phyloP scores from a whole-genome alignment of 2,888 invertebrate genomes.

The Pterostichus niger region DNA sequence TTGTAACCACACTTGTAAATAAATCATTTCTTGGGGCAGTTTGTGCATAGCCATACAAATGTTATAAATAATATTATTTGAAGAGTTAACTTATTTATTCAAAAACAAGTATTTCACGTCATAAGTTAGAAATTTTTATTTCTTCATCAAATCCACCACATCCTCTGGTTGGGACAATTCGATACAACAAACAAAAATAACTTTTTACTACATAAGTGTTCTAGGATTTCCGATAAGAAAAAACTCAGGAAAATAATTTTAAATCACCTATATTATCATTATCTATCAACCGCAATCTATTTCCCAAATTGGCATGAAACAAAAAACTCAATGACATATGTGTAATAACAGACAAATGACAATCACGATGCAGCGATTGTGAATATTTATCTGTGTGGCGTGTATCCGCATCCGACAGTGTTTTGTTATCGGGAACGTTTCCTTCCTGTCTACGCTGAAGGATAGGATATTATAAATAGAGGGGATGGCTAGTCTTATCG shows the following conservation, averaged over 20 bases:
- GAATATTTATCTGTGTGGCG: constrained; percentile 38
- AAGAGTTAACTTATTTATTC: constrained; percentile 1
- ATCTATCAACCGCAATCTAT: background rate
- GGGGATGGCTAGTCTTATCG: background rate
- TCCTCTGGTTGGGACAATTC: constrained; percentile 5
- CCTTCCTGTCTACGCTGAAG: constrained; percentile 40
- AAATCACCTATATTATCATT: background rate
- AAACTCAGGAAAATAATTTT: constrained; percentile 7
- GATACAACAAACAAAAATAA: background rate
- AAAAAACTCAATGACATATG: constrained; percentile 17
- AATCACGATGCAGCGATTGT: constrained; percentile 36
- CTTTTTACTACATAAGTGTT: background rate
- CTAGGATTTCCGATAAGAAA: background rate
- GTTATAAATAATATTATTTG: background rate
- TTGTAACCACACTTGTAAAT: too few relatives aligned
- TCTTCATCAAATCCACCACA: constrained; percentile 1
- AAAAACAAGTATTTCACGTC: background rate
- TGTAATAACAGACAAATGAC: constrained; percentile 26
- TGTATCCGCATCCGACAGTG: constrained; percentile 51
- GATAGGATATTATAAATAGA: background rate
- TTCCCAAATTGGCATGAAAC: background rate
- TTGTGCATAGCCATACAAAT: too few relatives aligned
- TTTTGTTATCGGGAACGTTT: constrained; percentile 46
- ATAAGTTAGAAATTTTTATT: constrained; percentile 12
- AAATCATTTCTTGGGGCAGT: too few relatives aligned